Percentiles rank a stretch among this genome's conserved stretches.
Evolutionary conservation across 2,113 vertebrate genomes (phyloP).

Genomic region (Lathamus discolor): DNA sequence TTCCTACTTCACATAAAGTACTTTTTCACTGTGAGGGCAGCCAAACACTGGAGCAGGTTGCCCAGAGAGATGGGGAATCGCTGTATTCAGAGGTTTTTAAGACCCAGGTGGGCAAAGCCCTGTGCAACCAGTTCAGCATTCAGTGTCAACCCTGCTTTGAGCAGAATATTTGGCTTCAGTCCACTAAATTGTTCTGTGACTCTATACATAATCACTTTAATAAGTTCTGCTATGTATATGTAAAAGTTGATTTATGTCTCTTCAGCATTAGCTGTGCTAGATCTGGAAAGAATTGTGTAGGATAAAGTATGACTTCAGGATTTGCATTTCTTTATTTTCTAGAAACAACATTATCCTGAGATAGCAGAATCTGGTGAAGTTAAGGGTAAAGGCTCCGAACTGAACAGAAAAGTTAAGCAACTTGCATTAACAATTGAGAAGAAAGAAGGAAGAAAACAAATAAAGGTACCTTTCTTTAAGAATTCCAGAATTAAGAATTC

Average conservation of each 20-base stretch:
- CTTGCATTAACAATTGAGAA: conserved; percentile 57
- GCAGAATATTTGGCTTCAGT: not conserved
- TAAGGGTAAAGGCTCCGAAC: conserved; percentile 41
- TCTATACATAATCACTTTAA: not conserved
- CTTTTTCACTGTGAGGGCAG: not conserved
- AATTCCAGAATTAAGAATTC: not conserved
- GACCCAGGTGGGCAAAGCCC: not conserved
- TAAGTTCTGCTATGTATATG: not conserved
- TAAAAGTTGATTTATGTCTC: not conserved
- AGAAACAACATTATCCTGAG: conserved; percentile 56
- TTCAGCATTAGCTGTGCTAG: not conserved
- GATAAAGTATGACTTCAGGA: not conserved
- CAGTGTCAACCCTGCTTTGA: not conserved
- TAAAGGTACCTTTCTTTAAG: conserved; percentile 33
- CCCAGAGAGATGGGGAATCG: not conserved
- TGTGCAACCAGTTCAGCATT: not conserved
- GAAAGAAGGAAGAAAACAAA: conserved; percentile 62
- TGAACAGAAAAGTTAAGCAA: conserved; percentile 43
- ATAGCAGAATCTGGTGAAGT: conserved; percentile 44
- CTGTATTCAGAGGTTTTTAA: not conserved
- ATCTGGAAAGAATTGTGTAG: not conserved
- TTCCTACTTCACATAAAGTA: not conserved
- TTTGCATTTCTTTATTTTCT: not conserved
- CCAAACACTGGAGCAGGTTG: not conserved
- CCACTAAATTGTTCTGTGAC: not conserved